Evolutionary conservation across 2,797 vertebrate species (phyloP).

Genomic region (Eulemur rubriventer): DNA sequence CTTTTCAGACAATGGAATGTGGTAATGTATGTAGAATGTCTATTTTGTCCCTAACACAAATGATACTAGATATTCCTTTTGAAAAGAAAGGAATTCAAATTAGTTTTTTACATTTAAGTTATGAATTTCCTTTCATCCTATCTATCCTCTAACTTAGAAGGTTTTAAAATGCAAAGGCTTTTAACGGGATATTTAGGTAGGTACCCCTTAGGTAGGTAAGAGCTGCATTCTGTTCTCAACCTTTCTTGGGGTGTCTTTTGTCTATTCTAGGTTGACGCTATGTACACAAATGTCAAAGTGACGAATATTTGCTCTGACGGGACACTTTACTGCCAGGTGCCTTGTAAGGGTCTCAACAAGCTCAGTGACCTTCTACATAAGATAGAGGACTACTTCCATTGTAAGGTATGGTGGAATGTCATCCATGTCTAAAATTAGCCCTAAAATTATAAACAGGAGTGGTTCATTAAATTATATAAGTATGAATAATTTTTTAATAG

Average conservation of each 20-base stretch:
- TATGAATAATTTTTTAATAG: background rate
- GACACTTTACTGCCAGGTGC: constrained; percentile 93
- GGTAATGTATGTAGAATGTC: background rate
- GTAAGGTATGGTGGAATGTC: constrained; percentile 83
- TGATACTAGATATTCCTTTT: background rate
- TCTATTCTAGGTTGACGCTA: constrained; percentile 86
- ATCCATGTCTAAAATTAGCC: background rate
- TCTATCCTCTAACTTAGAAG: background rate
- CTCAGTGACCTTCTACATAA: constrained; percentile 90
- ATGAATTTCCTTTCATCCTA: background rate
- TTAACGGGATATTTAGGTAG: background rate
- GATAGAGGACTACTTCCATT: constrained; percentile 89
- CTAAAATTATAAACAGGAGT: background rate
- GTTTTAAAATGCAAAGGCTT: background rate
- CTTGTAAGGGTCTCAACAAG: constrained; percentile 90
- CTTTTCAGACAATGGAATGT: background rate
- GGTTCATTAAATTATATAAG: background rate
- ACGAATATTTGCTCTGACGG: constrained; percentile 93
- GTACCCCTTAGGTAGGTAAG: background rate
- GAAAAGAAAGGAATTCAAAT: background rate
- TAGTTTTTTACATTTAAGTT: constrained; percentile 16
- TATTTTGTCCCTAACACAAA: background rate
- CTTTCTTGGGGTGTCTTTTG: background rate
- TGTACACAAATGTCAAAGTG: constrained; percentile 90
- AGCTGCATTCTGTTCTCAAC: background rate